These are phyloP conservation scores for Lagopus leucura DNA, from an alignment of 2,113 vertebrate genomes.

Conservation along the genomic window DNA sequence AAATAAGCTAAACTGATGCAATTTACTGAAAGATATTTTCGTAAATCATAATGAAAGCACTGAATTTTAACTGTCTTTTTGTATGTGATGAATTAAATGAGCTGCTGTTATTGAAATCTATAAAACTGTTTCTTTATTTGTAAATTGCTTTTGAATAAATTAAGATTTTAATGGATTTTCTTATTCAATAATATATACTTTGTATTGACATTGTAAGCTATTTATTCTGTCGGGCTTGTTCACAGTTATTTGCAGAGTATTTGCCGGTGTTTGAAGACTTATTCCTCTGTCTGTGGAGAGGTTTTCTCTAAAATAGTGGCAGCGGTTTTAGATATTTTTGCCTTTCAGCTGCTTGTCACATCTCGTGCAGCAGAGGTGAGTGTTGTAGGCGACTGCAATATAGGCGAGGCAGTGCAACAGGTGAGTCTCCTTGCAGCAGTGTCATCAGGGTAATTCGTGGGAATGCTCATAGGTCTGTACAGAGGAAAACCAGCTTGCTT, in stretches of 20 bases:
- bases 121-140: not conserved
- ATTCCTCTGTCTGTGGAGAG: not conserved
- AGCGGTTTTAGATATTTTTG: not conserved
- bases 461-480: not conserved
- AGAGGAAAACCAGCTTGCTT: not conserved
- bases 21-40: not conserved
- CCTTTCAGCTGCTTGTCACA: not conserved
- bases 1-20: not conserved
- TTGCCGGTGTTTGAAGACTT: not conserved
- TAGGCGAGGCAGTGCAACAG: not conserved
- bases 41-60: not conserved
- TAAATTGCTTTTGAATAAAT: not conserved
- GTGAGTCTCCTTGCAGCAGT: not conserved
- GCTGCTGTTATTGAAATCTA: not conserved
- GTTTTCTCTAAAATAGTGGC: not conserved
- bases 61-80: not conserved
- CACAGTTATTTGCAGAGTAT: not conserved
- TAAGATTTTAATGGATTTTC: not conserved
- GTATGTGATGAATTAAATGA: not conserved
- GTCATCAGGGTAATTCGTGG: not conserved
- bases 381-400: too few species aligned
- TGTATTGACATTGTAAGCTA: not conserved
- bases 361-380: not conserved
- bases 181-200: not conserved
- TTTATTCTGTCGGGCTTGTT: not conserved